phyloP scores from a whole-genome alignment of 2,888 invertebrate genomes.

The Ariolimax columbianus region DNA sequence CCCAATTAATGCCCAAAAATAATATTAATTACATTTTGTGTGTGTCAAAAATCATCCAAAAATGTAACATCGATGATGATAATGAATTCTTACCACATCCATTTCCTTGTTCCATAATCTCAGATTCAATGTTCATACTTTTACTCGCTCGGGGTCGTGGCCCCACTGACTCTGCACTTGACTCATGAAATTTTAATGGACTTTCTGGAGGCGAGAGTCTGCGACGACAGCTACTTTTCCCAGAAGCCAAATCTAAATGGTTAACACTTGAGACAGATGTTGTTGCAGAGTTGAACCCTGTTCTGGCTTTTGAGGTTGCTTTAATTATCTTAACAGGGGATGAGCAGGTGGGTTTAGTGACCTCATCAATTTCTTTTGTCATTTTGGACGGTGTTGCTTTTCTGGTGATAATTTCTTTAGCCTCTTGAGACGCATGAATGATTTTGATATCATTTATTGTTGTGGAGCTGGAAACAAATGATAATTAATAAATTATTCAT shows the following conservation, averaged over 20 bases:
- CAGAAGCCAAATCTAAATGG: constrained; percentile 11
- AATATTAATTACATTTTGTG: no score
- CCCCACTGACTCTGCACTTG: neutral
- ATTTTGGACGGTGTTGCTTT: constrained; percentile 71
- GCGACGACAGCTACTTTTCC: constrained; percentile 38
- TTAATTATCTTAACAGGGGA: constrained; percentile 70
- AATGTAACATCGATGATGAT: no score
- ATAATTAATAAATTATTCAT: constrained; percentile 57
- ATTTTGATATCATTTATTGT: constrained; percentile 88
- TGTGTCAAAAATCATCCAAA: no score
- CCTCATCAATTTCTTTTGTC: constrained; percentile 66
- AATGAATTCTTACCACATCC: constrained; percentile 7
- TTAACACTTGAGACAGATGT: neutral
- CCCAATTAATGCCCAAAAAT: no score
- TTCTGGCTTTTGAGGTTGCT: constrained; percentile 48
- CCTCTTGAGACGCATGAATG: constrained; percentile 82
- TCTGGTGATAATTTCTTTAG: constrained; percentile 70
- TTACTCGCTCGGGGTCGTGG: constrained; percentile 25
- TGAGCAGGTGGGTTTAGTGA: constrained; percentile 60
- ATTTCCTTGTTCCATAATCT: constrained; percentile 34
- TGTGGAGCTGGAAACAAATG: constrained; percentile 81
- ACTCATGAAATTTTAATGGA: constrained; percentile 31
- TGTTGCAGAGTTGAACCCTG: constrained; percentile 13
- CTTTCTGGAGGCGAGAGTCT: constrained; percentile 49
- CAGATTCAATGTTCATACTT: constrained; percentile 29